Conservation (phyloP, 2,888 invertebrate genomes). For the Drosophila pseudotalamancana region DNA sequence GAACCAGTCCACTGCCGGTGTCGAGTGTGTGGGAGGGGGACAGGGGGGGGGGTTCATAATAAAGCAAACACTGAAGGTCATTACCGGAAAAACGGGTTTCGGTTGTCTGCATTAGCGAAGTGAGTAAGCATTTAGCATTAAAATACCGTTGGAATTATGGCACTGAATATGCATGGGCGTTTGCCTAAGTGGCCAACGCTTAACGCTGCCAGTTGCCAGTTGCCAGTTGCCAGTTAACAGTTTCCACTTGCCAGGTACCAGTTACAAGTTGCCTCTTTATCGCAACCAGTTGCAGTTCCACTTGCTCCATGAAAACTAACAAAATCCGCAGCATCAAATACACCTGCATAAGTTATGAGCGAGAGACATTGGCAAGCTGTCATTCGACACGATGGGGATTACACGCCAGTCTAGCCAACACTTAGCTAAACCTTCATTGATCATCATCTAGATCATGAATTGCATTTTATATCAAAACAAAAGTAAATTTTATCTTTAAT, state of each 20-base stretch:
- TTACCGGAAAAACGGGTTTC: slow-evolving; percentile 80
- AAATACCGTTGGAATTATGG: slow-evolving; percentile 78
- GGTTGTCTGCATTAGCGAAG: slow-evolving; percentile 37
- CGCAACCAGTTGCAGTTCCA: slow-evolving; percentile 46
- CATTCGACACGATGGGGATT: slow-evolving; percentile 44
- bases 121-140: slow-evolving; percentile 77
- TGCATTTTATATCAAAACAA: no score
- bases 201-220: slow-evolving; percentile 57
- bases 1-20: slow-evolving; percentile 24
- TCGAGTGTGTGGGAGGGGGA: not conserved
- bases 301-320: slow-evolving; percentile 38
- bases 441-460: no score
- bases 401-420: slow-evolving; percentile 52
- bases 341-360: slow-evolving; percentile 75
- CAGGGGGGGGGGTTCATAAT: slow-evolving; percentile 43
- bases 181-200: slow-evolving; percentile 65
- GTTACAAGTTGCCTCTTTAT: no score
- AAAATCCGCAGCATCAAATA: slow-evolving; percentile 28
- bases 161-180: slow-evolving; percentile 77
- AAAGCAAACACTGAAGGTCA: slow-evolving; percentile 75
- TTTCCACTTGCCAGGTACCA: slow-evolving; percentile 46
- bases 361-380: slow-evolving; percentile 72
- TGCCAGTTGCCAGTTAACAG: slow-evolving; percentile 37
- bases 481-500: no score
- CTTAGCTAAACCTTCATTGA: slow-evolving; percentile 46